Conservation (phyloP, 2,113 vertebrate species). For the Elephas maximus region DNA sequence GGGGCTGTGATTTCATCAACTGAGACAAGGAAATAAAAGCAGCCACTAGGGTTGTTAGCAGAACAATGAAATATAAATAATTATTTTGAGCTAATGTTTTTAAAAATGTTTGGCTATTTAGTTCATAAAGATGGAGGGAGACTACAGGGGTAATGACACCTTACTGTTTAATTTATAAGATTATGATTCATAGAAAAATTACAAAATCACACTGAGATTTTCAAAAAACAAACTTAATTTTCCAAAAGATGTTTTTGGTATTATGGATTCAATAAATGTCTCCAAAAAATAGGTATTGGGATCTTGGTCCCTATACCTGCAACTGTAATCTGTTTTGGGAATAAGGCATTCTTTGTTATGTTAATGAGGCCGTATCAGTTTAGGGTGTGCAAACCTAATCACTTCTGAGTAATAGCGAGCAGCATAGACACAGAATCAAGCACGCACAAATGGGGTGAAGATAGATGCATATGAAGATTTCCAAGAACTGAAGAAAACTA, state of each 20-base stretch:
- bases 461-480: too few species aligned
- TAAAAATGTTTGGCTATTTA: not conserved
- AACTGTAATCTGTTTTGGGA: too few species aligned
- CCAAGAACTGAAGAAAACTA: too few species aligned
- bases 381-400: too few species aligned
- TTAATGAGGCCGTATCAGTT: too few species aligned
- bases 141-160: not conserved
- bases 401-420: too few species aligned
- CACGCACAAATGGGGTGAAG: too few species aligned
- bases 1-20: not conserved
- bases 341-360: too few species aligned
- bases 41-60: not conserved
- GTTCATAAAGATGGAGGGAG: not conserved
- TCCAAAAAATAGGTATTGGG: too few species aligned
- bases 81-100: not conserved
- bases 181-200: not conserved
- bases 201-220: not conserved
- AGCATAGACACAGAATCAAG: too few species aligned
- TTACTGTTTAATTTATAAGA: not conserved
- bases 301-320: too few species aligned
- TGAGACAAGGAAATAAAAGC: not conserved
- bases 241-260: not conserved
- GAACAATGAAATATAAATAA: not conserved
- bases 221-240: not conserved
- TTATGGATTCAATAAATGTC: too few species aligned